Evolutionary conservation across 2,113 vertebrate genomes (phyloP), one percentile per base, ranked within the genome.

Genomic region (Proterorhinus semilunaris): DNA sequence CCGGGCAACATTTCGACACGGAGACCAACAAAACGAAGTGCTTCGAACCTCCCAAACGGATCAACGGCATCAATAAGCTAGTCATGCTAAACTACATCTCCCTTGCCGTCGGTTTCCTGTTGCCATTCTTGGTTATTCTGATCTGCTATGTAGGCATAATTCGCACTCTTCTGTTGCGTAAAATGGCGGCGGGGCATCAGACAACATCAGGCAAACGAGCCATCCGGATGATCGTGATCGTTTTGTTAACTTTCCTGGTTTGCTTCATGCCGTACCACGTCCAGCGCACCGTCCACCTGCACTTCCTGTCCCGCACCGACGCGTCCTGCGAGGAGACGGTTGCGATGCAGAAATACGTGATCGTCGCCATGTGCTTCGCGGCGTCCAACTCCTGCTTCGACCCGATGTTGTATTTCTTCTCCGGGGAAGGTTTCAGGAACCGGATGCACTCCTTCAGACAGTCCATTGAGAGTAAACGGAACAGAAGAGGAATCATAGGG

Each of bases 381-480:
- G 96, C 97, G 0, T 76, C 95, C 83, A 99, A 99, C 72, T 96
- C 95, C 21, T 99, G 97, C 86, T 97, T 99, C 10, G 96, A 99
- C 67, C 98, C 98, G 0, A 83, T 99, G 59, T 92, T 99, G 8
- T 99, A 99, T 62, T 99, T 98, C 85, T 99, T 99, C 86, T 97
- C 97, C 0, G 96, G 97, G 0, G 95, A 94, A 5, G 95, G 94
- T 72, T 99, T 98, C 83, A 92, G 96, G 36, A 91, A 75, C 73
- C 94, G 94, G 3, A 72, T 98, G 0, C 93, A 93, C 43, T 96
- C 95, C 0, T 81, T 97, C 48, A 92, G 90, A 69, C 49, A 7
- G 0, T 78, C 83, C 0, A 0, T 13, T 4, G 73, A 0, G 27
- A 44, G 42, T 15, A 61, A 10, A 45, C 9, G 8, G 36, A 15